Evolutionary conservation across 2,797 vertebrate species (phyloP), one percentile per base, ranked within the genome.

Genomic region (Periparus ater): DNA sequence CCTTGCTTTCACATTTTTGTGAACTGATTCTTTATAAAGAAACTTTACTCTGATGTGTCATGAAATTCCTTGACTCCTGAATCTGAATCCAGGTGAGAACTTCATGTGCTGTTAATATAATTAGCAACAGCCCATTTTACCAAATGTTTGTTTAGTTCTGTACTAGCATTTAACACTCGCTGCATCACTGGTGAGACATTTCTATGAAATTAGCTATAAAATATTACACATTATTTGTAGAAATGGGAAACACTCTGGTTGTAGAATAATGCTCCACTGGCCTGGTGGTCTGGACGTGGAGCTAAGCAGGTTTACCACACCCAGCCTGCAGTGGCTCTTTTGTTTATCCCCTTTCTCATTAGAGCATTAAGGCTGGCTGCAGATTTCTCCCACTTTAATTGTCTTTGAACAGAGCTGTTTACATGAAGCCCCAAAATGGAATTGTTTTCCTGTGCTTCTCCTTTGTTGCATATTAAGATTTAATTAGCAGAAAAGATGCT

Each of bases 381-480:
- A 54, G 58, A 75, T 45, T 93, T 73, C 54, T 91, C 77, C 45
- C 34, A n/a, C 47, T 92, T 79, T 57, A 72, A 75, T 75, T 93
- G 42, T 47, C 63, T 89, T 78, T 5, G 2, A 60, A 42, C 71
- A 80, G 60, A 85, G 58, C 63, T 85, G 42, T 87, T 96, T 85
- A n/a, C 57, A 20, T 30, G 76, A 77, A 74, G 68, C 65, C 81
- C 60, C 84, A 11, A 94, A 76, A 95, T 78, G 68, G 74, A 85
- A 92, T 93, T 96, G 76, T 91, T 96, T 94, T 85, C 77, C 79
- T 82, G n/a, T 80, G 80, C 36, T 88, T 79, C 74, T 95, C 79
- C 91, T 95, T 76, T 68, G 74, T 45, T 85, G 61, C 85, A 75
- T 85, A 87, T 95, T 97, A 95, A 95, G 51, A 21, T 95, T 96